Percentiles rank a stretch among this genome's conserved stretches.
Conservation (phyloP, 2,888 invertebrate genomes). For the Perizoma flavofasciatum region DNA sequence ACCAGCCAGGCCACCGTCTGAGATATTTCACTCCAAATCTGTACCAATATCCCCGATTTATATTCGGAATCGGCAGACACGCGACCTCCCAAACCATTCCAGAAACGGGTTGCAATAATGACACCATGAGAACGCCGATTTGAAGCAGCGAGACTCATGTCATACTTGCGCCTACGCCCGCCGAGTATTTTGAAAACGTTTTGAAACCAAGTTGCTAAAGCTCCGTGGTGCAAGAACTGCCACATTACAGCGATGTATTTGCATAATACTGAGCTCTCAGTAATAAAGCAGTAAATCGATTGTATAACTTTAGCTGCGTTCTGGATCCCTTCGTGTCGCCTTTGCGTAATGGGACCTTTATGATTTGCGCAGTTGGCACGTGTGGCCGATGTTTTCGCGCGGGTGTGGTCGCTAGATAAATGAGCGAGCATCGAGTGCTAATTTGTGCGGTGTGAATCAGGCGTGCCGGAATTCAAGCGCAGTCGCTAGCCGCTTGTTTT, state of each 20-base stretch:
- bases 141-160: slow-evolving; percentile 51
- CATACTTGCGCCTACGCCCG: slow-evolving; percentile 65
- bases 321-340: slow-evolving; percentile 31
- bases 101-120: slow-evolving; percentile 51
- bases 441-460: slow-evolving; percentile 71
- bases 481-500: slow-evolving; percentile 65
- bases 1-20: slow-evolving; percentile 73
- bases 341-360: slow-evolving; percentile 43
- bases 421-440: slow-evolving; percentile 59
- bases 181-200: slow-evolving; percentile 76
- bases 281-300: slow-evolving; percentile 64
- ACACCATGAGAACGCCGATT: slow-evolving; percentile 48
- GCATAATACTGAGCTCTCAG: slow-evolving; percentile 76
- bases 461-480: slow-evolving; percentile 73
- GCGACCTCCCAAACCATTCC: slow-evolving; percentile 48
- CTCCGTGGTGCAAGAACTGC: slow-evolving; percentile 76
- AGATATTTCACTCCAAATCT: slow-evolving; percentile 60
- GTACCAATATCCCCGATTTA: slow-evolving; percentile 47
- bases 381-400: slow-evolving; percentile 53
- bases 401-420: slow-evolving; percentile 59
- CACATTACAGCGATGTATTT: slow-evolving; percentile 75
- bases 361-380: slow-evolving; percentile 57
- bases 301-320: slow-evolving; percentile 62
- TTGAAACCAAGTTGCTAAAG: slow-evolving; percentile 79
- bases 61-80: slow-evolving; percentile 47